A percentile compares a stretch with the other conserved stretches of the same genome.
Conservation (phyloP, 2,113 vertebrate genomes). For the Etheostoma spectabile region DNA sequence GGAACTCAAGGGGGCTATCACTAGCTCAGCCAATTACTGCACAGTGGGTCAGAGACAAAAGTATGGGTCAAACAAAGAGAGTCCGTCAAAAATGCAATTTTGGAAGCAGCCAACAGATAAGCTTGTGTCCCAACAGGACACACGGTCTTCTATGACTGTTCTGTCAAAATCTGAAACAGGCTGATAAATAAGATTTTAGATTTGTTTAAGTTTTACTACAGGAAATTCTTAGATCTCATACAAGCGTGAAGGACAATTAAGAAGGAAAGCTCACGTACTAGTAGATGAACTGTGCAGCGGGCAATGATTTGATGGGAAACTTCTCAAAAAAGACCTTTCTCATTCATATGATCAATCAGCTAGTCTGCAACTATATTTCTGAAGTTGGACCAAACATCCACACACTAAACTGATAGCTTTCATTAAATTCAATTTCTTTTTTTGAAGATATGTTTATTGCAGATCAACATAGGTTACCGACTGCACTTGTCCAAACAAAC, state of each 20-base stretch:
- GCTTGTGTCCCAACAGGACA: constrained; percentile 35
- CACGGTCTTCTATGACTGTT: no score
- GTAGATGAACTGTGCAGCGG: background rate
- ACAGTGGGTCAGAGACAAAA: constrained; percentile 61
- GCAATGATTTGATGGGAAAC: no score
- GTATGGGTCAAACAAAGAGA: constrained; percentile 70
- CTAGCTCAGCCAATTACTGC: constrained; percentile 78
- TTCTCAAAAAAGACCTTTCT: background rate
- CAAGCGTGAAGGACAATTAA: background rate
- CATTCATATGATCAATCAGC: background rate
- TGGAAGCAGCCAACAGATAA: constrained; percentile 48
- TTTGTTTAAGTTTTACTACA: background rate
- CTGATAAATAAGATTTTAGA: background rate
- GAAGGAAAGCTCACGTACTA: background rate
- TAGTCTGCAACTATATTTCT: background rate
- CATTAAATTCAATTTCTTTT: background rate
- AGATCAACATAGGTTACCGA: background rate
- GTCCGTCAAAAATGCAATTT: constrained; percentile 73
- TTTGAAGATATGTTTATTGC: background rate
- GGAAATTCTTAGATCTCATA: background rate
- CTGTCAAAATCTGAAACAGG: background rate
- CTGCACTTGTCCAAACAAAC: no score
- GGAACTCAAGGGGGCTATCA: constrained; percentile 70
- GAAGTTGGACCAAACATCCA: background rate
- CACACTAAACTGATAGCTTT: background rate